Evolutionary conservation across 2,888 invertebrate species (phyloP).

Genomic region (Serrognathus titanus): DNA sequence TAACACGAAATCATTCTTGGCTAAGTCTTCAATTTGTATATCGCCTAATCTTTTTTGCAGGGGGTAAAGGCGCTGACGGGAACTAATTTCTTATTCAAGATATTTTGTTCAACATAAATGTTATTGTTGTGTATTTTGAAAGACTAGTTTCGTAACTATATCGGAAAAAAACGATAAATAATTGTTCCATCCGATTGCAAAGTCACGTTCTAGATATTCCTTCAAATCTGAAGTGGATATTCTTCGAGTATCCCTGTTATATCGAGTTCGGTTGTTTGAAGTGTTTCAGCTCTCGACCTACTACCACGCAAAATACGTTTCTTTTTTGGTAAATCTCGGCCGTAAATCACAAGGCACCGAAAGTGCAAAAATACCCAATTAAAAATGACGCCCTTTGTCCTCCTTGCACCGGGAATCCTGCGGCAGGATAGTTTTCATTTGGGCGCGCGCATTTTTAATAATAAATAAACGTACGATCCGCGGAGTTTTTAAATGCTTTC

Average conservation of each 20-base stretch:
- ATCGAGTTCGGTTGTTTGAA: not conserved
- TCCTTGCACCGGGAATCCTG: not conserved
- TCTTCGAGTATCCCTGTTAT: not conserved
- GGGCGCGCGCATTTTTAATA: not conserved
- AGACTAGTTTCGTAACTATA: too few species aligned
- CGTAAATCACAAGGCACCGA: slow-evolving; percentile 6
- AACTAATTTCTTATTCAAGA: too few species aligned
- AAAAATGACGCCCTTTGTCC: slow-evolving; percentile 10
- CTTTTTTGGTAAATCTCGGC: slow-evolving; percentile 1
- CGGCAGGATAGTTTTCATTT: too few species aligned
- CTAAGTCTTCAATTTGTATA: too few species aligned
- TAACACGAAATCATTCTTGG: too few species aligned
- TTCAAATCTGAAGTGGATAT: not conserved
- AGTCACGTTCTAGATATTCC: not conserved
- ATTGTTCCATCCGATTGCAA: not conserved
- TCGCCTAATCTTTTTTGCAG: too few species aligned
- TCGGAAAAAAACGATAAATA: not conserved
- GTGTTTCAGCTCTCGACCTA: not conserved
- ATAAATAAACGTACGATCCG: slow-evolving; percentile 2
- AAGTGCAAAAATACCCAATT: slow-evolving; percentile 9
- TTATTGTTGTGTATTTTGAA: too few species aligned
- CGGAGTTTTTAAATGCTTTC: slow-evolving; percentile 2
- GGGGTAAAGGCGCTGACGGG: too few species aligned
- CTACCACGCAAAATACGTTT: not conserved
- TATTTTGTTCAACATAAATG: too few species aligned